A percentile compares a stretch with the other conserved stretches of the same genome.
phyloP scores from a whole-genome alignment of 1,140 invertebrate genomes.

The Caenorhabditis latens region DNA sequence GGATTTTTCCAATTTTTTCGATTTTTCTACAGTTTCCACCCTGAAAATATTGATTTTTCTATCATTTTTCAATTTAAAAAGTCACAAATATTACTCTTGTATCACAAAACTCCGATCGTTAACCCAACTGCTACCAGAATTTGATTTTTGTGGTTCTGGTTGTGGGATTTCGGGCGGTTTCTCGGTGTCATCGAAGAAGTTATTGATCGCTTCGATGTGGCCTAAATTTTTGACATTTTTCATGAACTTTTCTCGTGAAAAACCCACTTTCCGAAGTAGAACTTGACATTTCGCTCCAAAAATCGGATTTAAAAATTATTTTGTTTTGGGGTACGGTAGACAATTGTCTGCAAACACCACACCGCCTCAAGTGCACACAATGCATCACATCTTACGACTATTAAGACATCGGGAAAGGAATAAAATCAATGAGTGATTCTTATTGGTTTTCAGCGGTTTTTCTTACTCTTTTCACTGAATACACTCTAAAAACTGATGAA shows the following conservation, averaged over 20 bases:
- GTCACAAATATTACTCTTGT: not conserved
- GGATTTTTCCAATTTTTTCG: not conserved
- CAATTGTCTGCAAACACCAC: not conserved
- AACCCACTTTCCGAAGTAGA: not conserved
- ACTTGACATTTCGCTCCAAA: slow-evolving; percentile 1
- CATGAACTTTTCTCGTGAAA: not conserved
- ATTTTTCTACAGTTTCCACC: too few species aligned
- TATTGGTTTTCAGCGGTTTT: not conserved
- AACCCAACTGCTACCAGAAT: not conserved
- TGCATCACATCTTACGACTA: not conserved
- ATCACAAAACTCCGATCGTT: not conserved
- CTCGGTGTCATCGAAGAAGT: not conserved
- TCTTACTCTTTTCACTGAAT: not conserved
- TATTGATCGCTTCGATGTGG: not conserved
- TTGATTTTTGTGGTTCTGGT: not conserved
- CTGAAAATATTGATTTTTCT: too few species aligned
- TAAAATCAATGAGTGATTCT: not conserved
- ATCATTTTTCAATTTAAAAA: too few species aligned
- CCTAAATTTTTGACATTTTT: not conserved
- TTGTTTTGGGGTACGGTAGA: not conserved
- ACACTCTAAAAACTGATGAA: not conserved
- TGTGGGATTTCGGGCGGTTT: not conserved
- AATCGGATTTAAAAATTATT: not conserved
- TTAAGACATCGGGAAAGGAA: not conserved
- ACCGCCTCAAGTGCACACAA: not conserved